Conservation (phyloP, 2,888 invertebrate species). For the Xanthorhoe spadicearia region DNA sequence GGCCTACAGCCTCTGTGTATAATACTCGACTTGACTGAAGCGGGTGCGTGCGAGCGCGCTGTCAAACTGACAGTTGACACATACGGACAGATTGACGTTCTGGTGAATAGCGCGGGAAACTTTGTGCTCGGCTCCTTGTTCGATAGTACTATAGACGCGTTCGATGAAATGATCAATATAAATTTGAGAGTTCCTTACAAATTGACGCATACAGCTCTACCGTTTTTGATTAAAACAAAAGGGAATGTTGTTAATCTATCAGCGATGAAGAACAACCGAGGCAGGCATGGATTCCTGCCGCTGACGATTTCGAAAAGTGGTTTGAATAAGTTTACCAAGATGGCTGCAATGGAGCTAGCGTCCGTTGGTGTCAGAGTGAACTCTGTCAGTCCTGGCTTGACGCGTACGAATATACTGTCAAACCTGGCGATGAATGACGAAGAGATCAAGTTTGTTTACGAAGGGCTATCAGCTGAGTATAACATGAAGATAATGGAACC, state of each 20-base stretch:
- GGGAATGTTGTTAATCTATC: slow-evolving; percentile 95
- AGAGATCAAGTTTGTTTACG: slow-evolving; percentile 47
- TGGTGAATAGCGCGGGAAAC: slow-evolving; percentile 92
- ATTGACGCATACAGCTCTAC: slow-evolving; percentile 91
- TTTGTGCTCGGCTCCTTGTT: slow-evolving; percentile 89
- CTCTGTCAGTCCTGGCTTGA: slow-evolving; percentile 55
- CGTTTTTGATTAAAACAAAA: slow-evolving; percentile 89
- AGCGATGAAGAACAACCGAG: slow-evolving; percentile 88
- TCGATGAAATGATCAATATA: slow-evolving; percentile 91
- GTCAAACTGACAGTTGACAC: slow-evolving; percentile 87
- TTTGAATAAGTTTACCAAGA: slow-evolving; percentile 54
- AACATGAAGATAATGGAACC: slow-evolving; percentile 54
- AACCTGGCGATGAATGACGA: slow-evolving; percentile 53
- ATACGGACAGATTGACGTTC: slow-evolving; percentile 88
- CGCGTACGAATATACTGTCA: slow-evolving; percentile 53
- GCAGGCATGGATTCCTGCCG: slow-evolving; percentile 57
- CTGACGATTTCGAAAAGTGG: slow-evolving; percentile 55
- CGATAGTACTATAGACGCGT: slow-evolving; percentile 91
- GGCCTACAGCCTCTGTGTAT: slow-evolving; percentile 63
- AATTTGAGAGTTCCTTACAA: slow-evolving; percentile 91
- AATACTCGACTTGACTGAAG: slow-evolving; percentile 85
- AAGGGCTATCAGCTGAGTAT: slow-evolving; percentile 40
- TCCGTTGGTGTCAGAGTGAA: slow-evolving; percentile 58
- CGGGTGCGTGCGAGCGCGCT: slow-evolving; percentile 86
- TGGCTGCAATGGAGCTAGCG: slow-evolving; percentile 57